A percentile compares a stretch with the other conserved stretches of the same genome.
These are phyloP conservation scores for Dugesia japonica DNA, from an alignment of 2,888 invertebrate genomes.

Conservation along the genomic window DNA sequence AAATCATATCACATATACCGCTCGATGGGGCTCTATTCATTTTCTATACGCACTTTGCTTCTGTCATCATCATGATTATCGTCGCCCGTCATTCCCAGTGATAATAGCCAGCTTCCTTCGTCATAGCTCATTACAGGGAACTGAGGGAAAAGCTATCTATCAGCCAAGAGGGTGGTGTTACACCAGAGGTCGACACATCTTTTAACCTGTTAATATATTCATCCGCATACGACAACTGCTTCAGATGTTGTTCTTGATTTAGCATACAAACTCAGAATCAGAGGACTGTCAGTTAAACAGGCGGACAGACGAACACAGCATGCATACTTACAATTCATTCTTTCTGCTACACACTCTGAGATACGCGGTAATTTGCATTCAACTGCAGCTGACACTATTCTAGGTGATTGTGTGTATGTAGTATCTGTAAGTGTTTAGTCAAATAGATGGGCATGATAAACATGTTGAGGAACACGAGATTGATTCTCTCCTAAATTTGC, in stretches of 20 bases:
- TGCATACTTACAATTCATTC: neutral
- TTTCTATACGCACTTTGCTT: slow-evolving; percentile 6
- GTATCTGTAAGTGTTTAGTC: slow-evolving; percentile 20
- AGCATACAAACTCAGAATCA: slow-evolving; percentile 14
- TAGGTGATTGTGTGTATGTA: too few species aligned
- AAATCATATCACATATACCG: slow-evolving; percentile 20
- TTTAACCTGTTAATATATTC: slow-evolving; percentile 20
- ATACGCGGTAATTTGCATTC: neutral
- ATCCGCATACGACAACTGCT: slow-evolving; percentile 16
- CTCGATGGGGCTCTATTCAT: slow-evolving; percentile 20
- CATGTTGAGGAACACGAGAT: slow-evolving; percentile 20
- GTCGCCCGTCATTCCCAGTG: slow-evolving; percentile 20
- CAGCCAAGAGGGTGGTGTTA: slow-evolving; percentile 20
- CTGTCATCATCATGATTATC: slow-evolving; percentile 20
- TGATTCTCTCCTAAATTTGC: slow-evolving; percentile 20
- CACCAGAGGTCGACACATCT: slow-evolving; percentile 20
- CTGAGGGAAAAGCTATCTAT: slow-evolving; percentile 11
- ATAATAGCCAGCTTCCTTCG: slow-evolving; percentile 20
- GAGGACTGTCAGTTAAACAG: slow-evolving; percentile 20
- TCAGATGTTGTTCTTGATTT: slow-evolving; percentile 20
- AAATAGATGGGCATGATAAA: slow-evolving; percentile 20
- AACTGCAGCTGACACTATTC: neutral
- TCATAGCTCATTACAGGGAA: slow-evolving; percentile 16
- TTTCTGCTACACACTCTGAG: neutral
- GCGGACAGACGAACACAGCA: neutral